A percentile compares a stretch with the other conserved stretches of the same genome.
Conservation (phyloP, 2,888 invertebrate species). For the Celastrina argiolus region DNA sequence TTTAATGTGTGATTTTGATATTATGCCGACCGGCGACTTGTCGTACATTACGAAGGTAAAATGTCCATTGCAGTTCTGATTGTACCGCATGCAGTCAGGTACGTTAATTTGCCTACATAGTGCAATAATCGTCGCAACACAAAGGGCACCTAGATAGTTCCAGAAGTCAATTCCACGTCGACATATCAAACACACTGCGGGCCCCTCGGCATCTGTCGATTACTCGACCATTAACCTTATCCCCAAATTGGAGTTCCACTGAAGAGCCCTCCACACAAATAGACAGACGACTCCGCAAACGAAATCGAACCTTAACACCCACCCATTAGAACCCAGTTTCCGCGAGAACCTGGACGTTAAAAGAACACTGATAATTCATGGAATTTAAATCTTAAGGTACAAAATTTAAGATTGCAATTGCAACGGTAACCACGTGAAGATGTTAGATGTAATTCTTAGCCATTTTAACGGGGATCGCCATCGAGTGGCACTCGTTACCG, state of each 20-base stretch:
- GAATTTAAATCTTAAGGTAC: conserved; percentile 19
- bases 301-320: conserved; percentile 36
- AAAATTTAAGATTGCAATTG: conserved; percentile 28
- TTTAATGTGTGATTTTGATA: no score
- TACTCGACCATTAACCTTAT: conserved; percentile 66
- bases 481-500: conserved; percentile 43
- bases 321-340: conserved; percentile 33
- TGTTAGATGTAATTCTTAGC: conserved; percentile 38
- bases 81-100: not conserved
- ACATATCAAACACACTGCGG: conserved; percentile 60
- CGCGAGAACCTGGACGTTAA: not conserved
- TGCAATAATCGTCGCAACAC: conserved; percentile 7
- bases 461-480: conserved; percentile 44
- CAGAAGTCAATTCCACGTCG: conserved; percentile 34
- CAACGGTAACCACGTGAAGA: conserved; percentile 39
- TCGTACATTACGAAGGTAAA: no score
- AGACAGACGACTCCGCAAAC: conserved; percentile 32
- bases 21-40: no score
- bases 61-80: not conserved
- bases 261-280: conserved; percentile 42
- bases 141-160: conserved; percentile 27
- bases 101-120: conserved; percentile 16
- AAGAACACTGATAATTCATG: conserved; percentile 9
- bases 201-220: conserved; percentile 56
- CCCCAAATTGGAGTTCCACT: conserved; percentile 44